Conservation (phyloP, 2,888 invertebrate species). For the Panzeria rudis region DNA sequence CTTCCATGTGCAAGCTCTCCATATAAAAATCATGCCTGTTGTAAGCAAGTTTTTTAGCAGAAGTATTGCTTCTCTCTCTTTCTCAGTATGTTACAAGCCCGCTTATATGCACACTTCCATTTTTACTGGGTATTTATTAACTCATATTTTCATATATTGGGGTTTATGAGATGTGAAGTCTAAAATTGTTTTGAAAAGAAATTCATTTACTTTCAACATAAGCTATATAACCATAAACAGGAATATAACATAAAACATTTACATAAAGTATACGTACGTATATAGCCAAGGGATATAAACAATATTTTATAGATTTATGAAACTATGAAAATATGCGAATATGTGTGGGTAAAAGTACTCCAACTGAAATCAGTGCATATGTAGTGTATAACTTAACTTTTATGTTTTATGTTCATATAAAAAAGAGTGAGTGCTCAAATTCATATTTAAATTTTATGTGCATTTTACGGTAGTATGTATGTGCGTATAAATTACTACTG, state of each 20-base stretch:
- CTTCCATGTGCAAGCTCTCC: too few relatives aligned
- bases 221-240: not conserved
- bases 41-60: too few relatives aligned
- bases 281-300: conserved; percentile 25
- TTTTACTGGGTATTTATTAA: conserved; percentile 3
- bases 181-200: not conserved
- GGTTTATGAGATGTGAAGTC: conserved; percentile 9
- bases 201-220: not conserved
- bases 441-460: conserved; percentile 5
- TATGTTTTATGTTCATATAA: not conserved
- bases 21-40: too few relatives aligned
- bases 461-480: too few relatives aligned
- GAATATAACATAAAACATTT: not conserved
- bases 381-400: not conserved
- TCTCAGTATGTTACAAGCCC: too few relatives aligned
- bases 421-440: not conserved
- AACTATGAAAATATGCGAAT: not conserved
- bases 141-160: not conserved
- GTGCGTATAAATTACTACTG: too few relatives aligned
- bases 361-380: not conserved
- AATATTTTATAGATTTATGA: conserved; percentile 33
- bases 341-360: not conserved
- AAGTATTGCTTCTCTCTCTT: too few relatives aligned
- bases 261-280: not conserved
- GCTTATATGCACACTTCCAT: too few relatives aligned